phyloP scores from a whole-genome alignment of 2,888 invertebrate genomes.

The Drosophila barbarae region DNA sequence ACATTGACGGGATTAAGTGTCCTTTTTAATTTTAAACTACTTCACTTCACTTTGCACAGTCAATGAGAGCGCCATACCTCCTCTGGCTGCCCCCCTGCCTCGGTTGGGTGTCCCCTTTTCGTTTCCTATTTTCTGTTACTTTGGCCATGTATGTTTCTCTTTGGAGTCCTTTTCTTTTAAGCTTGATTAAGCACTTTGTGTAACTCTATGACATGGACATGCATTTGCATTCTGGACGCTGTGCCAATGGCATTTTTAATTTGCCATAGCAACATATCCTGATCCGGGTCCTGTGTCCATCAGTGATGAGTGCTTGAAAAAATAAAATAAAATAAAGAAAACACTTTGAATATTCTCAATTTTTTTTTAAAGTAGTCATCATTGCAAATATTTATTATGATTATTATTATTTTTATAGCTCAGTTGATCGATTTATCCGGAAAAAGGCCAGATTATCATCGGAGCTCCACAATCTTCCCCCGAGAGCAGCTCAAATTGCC shows the following conservation, averaged over 20 bases:
- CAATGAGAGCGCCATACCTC: constrained; percentile 44
- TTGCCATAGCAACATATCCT: constrained; percentile 44
- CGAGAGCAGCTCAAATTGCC: constrained; percentile 27
- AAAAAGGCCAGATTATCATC: constrained; percentile 10
- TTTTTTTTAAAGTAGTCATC: not conserved
- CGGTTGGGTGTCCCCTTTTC: constrained; percentile 15
- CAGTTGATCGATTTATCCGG: not conserved
- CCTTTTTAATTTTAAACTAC: constrained; percentile 74
- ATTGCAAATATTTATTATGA: not conserved
- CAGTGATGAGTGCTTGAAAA: constrained; percentile 14
- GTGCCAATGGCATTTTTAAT: constrained; percentile 71
- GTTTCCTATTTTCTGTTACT: constrained; percentile 14
- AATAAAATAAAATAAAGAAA: not conserved
- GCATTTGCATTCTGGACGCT: constrained; percentile 46
- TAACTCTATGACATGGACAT: constrained; percentile 71
- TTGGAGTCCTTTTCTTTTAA: constrained; percentile 64
- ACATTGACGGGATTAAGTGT: constrained; percentile 68
- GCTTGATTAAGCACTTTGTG: constrained; percentile 76
- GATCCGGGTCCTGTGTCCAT: constrained; percentile 13
- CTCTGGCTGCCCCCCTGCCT: not conserved
- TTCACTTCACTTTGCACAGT: constrained; percentile 68
- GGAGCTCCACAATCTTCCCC: not conserved
- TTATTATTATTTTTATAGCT: not conserved
- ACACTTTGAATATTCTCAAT: too few species aligned
- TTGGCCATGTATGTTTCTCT: constrained; percentile 30